Conservation (phyloP, 2,797 vertebrate genomes). For the Ateles fusciceps region DNA sequence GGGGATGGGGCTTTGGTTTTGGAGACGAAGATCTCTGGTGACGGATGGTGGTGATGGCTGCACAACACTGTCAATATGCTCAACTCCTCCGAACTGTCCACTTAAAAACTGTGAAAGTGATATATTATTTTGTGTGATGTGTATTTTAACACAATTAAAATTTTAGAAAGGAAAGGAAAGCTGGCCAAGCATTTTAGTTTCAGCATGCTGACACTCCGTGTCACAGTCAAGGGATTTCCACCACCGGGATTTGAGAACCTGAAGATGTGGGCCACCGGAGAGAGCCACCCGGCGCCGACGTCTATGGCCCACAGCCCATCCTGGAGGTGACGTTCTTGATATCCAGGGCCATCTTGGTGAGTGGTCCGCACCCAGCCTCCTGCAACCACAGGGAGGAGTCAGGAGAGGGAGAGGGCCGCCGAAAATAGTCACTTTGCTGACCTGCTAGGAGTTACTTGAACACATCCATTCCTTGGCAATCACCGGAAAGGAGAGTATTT, state of each 20-base stretch:
- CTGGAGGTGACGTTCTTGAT: background rate
- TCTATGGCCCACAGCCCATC: background rate
- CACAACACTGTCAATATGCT: background rate
- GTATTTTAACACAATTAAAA: background rate
- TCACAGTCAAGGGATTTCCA: background rate
- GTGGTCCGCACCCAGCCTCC: background rate
- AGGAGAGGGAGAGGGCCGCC: background rate
- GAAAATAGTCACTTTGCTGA: background rate
- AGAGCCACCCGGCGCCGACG: background rate
- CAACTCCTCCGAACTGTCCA: background rate
- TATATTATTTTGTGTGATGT: background rate
- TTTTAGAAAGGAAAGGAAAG: background rate
- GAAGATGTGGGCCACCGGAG: background rate
- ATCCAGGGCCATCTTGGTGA: background rate
- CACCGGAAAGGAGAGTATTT: background rate
- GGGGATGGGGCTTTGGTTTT: background rate
- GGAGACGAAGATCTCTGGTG: background rate
- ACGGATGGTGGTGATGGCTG: background rate
- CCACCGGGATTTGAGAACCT: background rate
- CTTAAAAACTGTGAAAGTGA: background rate
- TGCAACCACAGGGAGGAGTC: background rate
- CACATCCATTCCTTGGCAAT: background rate
- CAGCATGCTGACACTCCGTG: background rate
- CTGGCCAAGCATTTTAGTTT: background rate
- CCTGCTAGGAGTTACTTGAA: background rate